These are phyloP conservation scores for Bufotes viridis DNA, from an alignment of 2,797 vertebrate genomes.

Conservation along the genomic window DNA sequence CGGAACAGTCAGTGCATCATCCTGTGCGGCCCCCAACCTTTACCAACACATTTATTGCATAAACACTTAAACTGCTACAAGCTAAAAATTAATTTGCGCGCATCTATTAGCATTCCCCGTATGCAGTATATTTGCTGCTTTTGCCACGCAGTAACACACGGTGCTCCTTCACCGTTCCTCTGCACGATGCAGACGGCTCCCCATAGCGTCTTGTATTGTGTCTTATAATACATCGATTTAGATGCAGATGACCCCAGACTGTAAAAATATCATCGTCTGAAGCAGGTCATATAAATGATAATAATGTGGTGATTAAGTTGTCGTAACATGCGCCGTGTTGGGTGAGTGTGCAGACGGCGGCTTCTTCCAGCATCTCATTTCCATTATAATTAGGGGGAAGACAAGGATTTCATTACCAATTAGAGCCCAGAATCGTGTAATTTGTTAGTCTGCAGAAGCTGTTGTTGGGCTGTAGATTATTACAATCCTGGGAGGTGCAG, in stretches of 20 bases:
- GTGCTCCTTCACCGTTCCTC: not conserved
- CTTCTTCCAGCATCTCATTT: conserved; percentile 46
- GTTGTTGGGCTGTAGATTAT: conserved; percentile 30
- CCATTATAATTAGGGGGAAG: conserved; percentile 60
- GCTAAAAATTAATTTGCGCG: not conserved
- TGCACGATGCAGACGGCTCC: conserved; percentile 11
- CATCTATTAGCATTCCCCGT: not conserved
- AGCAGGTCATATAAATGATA: conserved; percentile 42
- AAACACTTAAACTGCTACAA: not conserved
- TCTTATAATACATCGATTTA: conserved; percentile 60
- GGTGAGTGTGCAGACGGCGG: conserved; percentile 32
- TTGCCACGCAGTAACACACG: not conserved
- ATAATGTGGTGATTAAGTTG: conserved; percentile 56
- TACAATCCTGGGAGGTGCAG: not conserved
- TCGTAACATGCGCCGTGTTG: conserved; percentile 38
- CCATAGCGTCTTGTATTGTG: conserved; percentile 10
- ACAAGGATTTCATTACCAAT: conserved; percentile 61
- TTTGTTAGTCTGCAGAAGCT: conserved; percentile 46
- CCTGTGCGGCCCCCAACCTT: not conserved
- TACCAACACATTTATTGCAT: not conserved
- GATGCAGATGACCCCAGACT: conserved; percentile 64
- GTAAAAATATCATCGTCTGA: conserved; percentile 46
- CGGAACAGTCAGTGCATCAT: not conserved
- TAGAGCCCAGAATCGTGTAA: conserved; percentile 51
- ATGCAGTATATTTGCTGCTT: too few relatives aligned